Evolutionary conservation across 2,797 vertebrate genomes (phyloP).

Genomic region (Syncerus caffer): DNA sequence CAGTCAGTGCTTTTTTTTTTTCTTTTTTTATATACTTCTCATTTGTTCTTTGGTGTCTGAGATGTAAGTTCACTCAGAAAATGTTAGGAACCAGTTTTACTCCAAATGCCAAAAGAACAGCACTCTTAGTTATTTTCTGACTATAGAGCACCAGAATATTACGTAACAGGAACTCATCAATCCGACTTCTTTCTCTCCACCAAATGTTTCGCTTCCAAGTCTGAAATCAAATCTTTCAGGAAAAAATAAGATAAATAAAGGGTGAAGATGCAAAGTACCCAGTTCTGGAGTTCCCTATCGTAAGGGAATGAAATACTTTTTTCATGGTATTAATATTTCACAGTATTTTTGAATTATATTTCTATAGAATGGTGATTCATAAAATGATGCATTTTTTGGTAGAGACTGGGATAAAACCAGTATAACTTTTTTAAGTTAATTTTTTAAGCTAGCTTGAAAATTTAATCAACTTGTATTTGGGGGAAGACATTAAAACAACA

Average conservation of each 20-base stretch:
- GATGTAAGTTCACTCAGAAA: slow-evolving; percentile 52
- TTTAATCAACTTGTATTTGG: neutral
- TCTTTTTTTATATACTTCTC: slow-evolving; percentile 43
- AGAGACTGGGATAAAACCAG: neutral
- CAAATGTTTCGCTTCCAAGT: slow-evolving; percentile 6
- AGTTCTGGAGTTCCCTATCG: neutral
- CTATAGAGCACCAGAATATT: slow-evolving; percentile 7
- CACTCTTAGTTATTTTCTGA: neutral
- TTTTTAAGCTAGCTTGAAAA: neutral
- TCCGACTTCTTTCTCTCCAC: neutral
- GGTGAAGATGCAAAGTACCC: neutral
- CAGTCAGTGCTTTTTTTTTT: slow-evolving; percentile 26
- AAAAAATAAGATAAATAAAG: neutral
- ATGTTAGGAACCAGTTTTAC: slow-evolving; percentile 4
- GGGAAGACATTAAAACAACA: neutral
- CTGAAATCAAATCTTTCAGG: neutral
- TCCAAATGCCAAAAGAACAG: slow-evolving; percentile 29
- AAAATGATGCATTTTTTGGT: neutral
- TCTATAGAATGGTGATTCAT: neutral
- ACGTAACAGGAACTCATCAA: neutral
- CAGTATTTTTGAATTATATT: slow-evolving; percentile 31
- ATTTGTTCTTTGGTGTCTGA: slow-evolving; percentile 47
- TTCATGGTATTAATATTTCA: neutral
- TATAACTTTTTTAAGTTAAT: neutral
- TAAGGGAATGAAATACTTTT: neutral